Evolutionary conservation across 1,140 invertebrate species (phyloP).

Genomic region (Dermatophagoides farinae): DNA sequence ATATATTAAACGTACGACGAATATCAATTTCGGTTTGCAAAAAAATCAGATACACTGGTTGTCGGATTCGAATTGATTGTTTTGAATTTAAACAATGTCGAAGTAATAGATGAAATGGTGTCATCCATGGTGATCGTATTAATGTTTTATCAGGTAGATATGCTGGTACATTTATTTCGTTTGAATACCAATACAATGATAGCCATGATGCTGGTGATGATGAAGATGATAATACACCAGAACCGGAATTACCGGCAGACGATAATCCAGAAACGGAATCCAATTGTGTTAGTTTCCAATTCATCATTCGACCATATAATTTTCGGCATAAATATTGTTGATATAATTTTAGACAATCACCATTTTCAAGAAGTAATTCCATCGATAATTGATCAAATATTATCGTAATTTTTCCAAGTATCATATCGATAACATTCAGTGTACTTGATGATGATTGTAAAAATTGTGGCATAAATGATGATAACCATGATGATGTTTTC

Average conservation of each 20-base stretch:
- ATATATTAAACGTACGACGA: constrained; percentile 7
- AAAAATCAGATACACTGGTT: neutral
- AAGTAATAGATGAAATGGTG: constrained; percentile 11
- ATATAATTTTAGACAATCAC: neutral
- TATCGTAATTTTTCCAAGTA: constrained; percentile 10
- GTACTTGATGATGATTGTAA: neutral
- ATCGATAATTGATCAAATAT: constrained; percentile 7
- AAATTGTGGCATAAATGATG: neutral
- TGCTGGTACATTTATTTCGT: neutral
- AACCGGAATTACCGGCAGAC: neutral
- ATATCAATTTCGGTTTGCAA: constrained; percentile 8
- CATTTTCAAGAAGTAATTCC: neutral
- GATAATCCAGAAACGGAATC: too few relatives aligned
- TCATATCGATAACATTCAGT: constrained; percentile 4
- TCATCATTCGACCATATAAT: too few relatives aligned
- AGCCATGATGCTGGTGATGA: neutral
- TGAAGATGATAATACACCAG: too few relatives aligned
- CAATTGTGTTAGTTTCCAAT: too few relatives aligned
- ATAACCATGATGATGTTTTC: constrained; percentile 10
- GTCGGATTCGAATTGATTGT: too few relatives aligned
- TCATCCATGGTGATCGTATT: constrained; percentile 8
- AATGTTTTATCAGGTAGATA: neutral
- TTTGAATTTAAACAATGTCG: constrained; percentile 3
- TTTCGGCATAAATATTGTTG: too few relatives aligned
- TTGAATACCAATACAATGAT: neutral